phyloP scores from a whole-genome alignment of 2,113 vertebrate species.

The Australoheros scitulus region DNA sequence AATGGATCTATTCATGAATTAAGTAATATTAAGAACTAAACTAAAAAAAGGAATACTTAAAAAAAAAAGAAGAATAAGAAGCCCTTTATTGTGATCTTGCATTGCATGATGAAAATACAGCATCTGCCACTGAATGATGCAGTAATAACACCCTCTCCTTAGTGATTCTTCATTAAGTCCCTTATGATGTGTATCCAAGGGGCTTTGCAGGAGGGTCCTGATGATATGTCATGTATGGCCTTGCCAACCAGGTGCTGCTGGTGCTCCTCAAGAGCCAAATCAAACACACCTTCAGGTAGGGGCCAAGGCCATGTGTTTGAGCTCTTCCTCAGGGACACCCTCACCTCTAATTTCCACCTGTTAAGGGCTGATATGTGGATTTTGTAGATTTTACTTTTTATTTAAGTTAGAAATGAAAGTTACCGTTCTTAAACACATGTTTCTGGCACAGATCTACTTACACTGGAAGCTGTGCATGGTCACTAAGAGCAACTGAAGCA shows the following conservation, averaged over 20 bases:
- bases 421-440: accelerated
- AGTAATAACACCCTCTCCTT: not conserved
- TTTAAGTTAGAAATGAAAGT: not conserved
- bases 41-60: not conserved
- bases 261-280: slow-evolving; percentile 46
- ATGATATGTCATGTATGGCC: slow-evolving; percentile 37
- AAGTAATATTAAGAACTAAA: not conserved
- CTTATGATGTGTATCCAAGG: slow-evolving; percentile 12
- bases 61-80: too few species aligned
- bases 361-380: not conserved
- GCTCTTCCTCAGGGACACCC: not conserved
- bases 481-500: not conserved
- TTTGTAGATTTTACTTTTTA: not conserved
- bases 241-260: slow-evolving; percentile 51
- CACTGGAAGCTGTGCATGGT: not conserved
- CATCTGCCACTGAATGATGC: too few species aligned
- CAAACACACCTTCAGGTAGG: slow-evolving; percentile 36
- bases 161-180: not conserved
- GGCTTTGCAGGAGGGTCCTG: slow-evolving; percentile 14
- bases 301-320: not conserved
- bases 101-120: too few species aligned
- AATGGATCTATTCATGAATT: not conserved
- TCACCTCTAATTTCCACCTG: slow-evolving; percentile 36
- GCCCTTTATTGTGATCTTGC: too few species aligned
- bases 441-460: not conserved